These are phyloP conservation scores for Scolanthus callimorphus DNA, from an alignment of 92 coral and sea anemone species.

Conservation along the genomic window DNA sequence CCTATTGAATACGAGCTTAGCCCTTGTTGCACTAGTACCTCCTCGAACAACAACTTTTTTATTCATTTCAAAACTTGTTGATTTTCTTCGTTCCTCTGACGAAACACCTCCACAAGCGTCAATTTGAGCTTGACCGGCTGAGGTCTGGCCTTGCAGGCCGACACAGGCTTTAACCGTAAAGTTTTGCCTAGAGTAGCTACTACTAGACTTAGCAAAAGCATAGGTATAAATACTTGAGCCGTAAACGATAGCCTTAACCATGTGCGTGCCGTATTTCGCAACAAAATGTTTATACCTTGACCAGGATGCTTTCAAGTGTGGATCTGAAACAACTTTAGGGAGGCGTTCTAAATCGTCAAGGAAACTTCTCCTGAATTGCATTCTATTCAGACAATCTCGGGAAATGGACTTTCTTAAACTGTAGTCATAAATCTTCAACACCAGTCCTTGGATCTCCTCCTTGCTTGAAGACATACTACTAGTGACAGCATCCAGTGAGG, in stretches of 20 bases:
- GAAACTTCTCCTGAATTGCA: constrained; percentile 4
- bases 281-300: constrained; percentile 6
- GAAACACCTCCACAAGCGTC: constrained; percentile 42
- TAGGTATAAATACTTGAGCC: constrained; percentile 23
- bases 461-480: neutral
- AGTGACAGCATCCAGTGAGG: neutral
- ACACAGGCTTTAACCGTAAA: neutral
- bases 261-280: neutral
- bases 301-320: constrained; percentile 8
- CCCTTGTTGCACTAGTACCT: constrained; percentile 35
- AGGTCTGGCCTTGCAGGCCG: neutral
- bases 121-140: neutral
- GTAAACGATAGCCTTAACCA: constrained; percentile 8
- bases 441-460: neutral
- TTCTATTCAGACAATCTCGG: neutral
- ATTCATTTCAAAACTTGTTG: constrained; percentile 24
- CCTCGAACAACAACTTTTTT: constrained; percentile 42
- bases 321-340: constrained; percentile 5
- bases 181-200: constrained; percentile 9
- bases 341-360: constrained; percentile 1
- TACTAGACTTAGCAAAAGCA: constrained; percentile 7
- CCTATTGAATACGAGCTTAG: constrained; percentile 21
- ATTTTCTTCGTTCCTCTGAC: too few relatives aligned
- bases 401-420: neutral
- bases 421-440: neutral